A percentile compares a stretch with the other conserved stretches of the same genome.
Conservation (phyloP, 2,888 invertebrate species). For the Parnassius apollo region DNA sequence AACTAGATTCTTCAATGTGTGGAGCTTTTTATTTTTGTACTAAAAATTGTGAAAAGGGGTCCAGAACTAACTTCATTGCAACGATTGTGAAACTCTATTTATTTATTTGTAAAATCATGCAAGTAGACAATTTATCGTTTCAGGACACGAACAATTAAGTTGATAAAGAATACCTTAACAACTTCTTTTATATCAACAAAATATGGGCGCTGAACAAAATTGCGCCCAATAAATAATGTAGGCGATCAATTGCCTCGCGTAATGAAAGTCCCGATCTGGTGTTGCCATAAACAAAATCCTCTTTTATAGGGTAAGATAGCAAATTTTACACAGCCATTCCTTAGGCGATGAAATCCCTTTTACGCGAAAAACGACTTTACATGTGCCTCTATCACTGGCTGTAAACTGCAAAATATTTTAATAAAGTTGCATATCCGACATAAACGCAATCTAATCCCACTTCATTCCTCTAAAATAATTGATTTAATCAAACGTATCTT, state of each 20-base stretch:
- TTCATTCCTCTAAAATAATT: no score
- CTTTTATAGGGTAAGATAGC: conserved; percentile 69
- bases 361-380: conserved; percentile 48
- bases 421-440: conserved; percentile 29
- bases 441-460: no score
- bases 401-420: conserved; percentile 33
- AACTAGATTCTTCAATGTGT: no score
- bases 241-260: conserved; percentile 63
- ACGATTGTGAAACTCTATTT: no score
- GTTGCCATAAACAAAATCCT: conserved; percentile 75
- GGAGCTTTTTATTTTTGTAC: no score
- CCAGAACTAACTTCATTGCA: no score
- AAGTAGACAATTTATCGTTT: conserved; percentile 6
- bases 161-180: conserved; percentile 20
- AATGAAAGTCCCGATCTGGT: conserved; percentile 68
- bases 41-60: no score
- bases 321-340: conserved; percentile 61
- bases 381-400: conserved; percentile 38
- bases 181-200: conserved; percentile 18
- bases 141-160: conserved; percentile 14
- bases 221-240: conserved; percentile 67
- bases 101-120: no score
- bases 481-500: no score
- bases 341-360: conserved; percentile 48
- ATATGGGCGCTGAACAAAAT: conserved; percentile 46